Evolutionary conservation across 2,797 vertebrate genomes (phyloP).

Genomic region (Acanthis flammea): DNA sequence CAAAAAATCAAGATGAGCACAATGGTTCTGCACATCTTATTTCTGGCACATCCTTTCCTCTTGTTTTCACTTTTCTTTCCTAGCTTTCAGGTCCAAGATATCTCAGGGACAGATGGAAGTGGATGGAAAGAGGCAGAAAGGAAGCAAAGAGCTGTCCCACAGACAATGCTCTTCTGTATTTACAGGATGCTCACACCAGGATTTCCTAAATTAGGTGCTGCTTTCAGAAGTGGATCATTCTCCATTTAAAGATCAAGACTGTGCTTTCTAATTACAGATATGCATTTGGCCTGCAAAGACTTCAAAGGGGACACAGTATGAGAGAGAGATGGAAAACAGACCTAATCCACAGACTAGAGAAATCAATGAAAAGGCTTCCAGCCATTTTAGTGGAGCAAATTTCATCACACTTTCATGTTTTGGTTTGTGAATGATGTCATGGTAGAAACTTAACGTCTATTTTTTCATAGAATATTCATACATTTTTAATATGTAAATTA

Average conservation of each 20-base stretch:
- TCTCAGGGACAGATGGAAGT: background rate
- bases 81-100: background rate
- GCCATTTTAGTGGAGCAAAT: background rate
- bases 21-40: background rate
- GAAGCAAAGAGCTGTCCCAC: background rate
- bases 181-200: background rate
- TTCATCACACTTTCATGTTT: background rate
- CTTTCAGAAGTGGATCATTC: background rate
- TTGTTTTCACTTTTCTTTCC: background rate
- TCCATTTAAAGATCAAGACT: background rate
- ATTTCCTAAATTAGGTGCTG: background rate
- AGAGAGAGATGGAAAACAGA: background rate
- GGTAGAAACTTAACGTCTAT: background rate
- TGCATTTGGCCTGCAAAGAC: background rate
- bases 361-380: constrained; percentile 27
- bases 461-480: background rate
- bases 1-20: background rate
- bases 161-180: background rate
- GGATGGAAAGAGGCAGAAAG: background rate
- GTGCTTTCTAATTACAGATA: background rate
- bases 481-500: constrained; percentile 19
- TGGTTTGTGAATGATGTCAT: background rate
- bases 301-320: background rate
- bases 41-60: background rate
- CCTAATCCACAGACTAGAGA: background rate